Evolutionary conservation across 2,797 vertebrate species (phyloP).

Genomic region (Peromyscus aztecus): DNA sequence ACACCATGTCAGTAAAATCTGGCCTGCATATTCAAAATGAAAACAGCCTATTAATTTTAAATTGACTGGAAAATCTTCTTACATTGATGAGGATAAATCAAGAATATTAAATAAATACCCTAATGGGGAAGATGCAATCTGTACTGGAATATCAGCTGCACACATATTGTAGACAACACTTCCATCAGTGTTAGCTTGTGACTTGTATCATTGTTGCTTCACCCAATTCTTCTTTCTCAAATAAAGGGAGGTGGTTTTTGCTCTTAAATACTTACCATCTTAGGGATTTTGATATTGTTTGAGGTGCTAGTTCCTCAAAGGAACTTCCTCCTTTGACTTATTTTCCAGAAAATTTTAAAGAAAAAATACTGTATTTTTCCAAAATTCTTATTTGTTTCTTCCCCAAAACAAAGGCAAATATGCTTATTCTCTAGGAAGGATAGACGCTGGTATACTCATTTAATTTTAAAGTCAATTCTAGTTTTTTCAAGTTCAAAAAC

Average conservation of each 20-base stretch:
- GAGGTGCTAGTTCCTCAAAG: slow-evolving; percentile 25
- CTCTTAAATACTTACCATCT: neutral
- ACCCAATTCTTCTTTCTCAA: neutral
- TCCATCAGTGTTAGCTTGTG: neutral
- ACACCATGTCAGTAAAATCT: slow-evolving; percentile 60
- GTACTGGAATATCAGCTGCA: slow-evolving; percentile 30
- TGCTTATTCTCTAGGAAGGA: neutral
- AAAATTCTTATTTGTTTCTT: slow-evolving; percentile 23
- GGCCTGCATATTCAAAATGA: slow-evolving; percentile 62
- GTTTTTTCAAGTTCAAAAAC: slow-evolving; percentile 14
- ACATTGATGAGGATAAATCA: slow-evolving; percentile 71
- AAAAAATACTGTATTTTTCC: neutral
- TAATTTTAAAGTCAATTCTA: slow-evolving; percentile 1
- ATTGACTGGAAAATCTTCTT: slow-evolving; percentile 75
- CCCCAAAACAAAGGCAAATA: neutral
- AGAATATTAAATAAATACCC: slow-evolving; percentile 81
- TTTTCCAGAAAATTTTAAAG: slow-evolving; percentile 7
- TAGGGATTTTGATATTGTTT: neutral
- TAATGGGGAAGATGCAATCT: slow-evolving; percentile 22
- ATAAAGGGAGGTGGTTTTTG: neutral
- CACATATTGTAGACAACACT: neutral
- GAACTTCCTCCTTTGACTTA: slow-evolving; percentile 21
- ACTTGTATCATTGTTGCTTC: neutral
- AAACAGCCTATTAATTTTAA: slow-evolving; percentile 78
- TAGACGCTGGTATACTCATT: neutral